Evolutionary conservation across 2,113 vertebrate genomes (phyloP), one percentile per base, ranked within the genome.

Genomic region (Tyto alba): DNA sequence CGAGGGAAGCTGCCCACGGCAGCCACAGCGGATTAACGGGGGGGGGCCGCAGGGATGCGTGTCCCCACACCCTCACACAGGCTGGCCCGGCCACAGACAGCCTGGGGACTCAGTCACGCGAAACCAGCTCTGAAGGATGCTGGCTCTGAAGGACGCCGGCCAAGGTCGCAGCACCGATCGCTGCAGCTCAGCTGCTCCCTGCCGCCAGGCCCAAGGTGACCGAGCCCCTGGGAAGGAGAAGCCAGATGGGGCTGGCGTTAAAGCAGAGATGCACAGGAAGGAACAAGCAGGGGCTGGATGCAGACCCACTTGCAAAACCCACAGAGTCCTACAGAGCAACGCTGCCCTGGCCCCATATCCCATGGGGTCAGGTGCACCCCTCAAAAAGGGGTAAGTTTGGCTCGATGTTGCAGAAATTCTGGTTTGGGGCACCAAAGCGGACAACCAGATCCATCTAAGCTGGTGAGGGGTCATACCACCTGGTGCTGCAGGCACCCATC

Each of bases 141-240:
- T 3, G 4, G 91, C 79, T 72, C 76, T 64, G 81, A 87, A 93
- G 94, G 96, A 88, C 56, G 4, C 38, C 0, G 2, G 47, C 10
- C 93, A 96, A 97, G 93, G 94, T 95, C 12, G 0, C 93, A 89
- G 79, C 83, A 47, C 9, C 0, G 1, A 63, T 47, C 0, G 0
- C 83, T 89, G 96, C 91, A 86, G 91, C 92, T 95, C 10, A 0
- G 75, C 88, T 88, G 88, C 86, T 93, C 89, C 55, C 92, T 80
- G 86, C 47, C 0, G 4, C 72, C 63, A 45, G 53, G 23, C 67
- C 79, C 92, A 93, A 95, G 85, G 94, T 89, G 92, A 93, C 88
- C 1, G 9, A 83, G 85, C n/a, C 73, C 72, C 32, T 4, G 52
- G 85, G 94, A 90, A 45, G 40, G 90, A 79, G 83, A 90, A 84